Base-by-base conservation (phyloP, 1,140 invertebrate genomes). In the Drosophila asahinai region DNA sequence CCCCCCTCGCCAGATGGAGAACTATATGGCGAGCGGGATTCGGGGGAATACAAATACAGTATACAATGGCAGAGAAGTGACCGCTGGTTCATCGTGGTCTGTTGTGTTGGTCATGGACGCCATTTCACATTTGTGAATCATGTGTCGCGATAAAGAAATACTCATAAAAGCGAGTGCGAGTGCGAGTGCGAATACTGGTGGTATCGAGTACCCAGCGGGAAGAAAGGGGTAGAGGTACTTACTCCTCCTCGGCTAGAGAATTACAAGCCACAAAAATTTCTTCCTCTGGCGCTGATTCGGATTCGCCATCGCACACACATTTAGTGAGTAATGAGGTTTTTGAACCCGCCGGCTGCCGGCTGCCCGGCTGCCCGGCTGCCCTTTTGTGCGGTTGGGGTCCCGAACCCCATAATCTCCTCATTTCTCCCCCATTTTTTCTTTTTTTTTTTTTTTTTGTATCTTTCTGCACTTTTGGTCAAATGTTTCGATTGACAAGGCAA, bases 51-150 rank as follows among this genome's bases (percentile, higher is more conserved):
- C 7, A 33, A 17, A 54, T 22, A 19, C 17, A 30, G 27, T 17
- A 11, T 25, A 57, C 54, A 57, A 57, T 57, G 33, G 48, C 62
- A 15, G 45, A 52, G 40, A 40, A 70, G 22, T 52, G 57, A 48
- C 59, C 52, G 52, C 52, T 40, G 54, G 36, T 57, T 64, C 54
- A 65, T 58, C 36, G 52, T 81, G 43, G 58, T 80, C 60, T 80
- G 84, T 89, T 87, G 83, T 75, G 83, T 80, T 87, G 83, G 83
- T 89, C 84, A 87, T 89, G 83, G 83, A 87, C 83, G 77, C 81
- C 81, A 90, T 84, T 89, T 83, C 83, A 72, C 75, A 86, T 72
- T 87, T 79, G 84, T 87, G 83, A 87, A 87, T 87, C 83, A 87
- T 87, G 54, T 87, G 77, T 67, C 49, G 81, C 81, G 84, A 87